Conservation (phyloP, 2,888 invertebrate species). For the Morpho deidamia region DNA sequence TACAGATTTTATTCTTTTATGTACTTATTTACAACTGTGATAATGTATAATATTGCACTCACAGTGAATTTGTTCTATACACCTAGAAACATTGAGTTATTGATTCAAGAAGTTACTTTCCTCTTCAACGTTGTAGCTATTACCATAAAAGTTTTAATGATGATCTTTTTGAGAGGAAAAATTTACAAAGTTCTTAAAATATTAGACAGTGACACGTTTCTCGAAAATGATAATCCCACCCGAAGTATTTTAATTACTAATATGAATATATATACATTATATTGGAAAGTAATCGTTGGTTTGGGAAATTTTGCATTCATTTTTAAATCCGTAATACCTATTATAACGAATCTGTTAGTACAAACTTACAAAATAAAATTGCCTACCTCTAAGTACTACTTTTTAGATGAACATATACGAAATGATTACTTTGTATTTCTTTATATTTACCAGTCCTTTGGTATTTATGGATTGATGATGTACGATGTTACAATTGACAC, state of each 20-base stretch:
- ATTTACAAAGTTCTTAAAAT: constrained; percentile 6
- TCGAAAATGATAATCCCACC: constrained; percentile 5
- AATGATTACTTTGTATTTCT: constrained; percentile 2
- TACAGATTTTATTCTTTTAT: constrained; percentile 45
- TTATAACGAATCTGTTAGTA: constrained; percentile 1
- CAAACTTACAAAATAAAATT: constrained; percentile 6
- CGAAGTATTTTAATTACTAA: background rate
- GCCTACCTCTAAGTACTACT: constrained; percentile 13
- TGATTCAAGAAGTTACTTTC: constrained; percentile 51
- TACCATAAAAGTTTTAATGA: constrained; percentile 21
- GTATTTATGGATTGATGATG: constrained; percentile 14
- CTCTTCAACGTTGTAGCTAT: constrained; percentile 48
- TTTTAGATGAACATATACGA: constrained; percentile 6
- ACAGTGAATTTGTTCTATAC: constrained; percentile 47
- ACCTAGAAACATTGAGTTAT: constrained; percentile 42
- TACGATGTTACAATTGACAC: constrained; percentile 3
- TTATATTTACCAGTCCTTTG: constrained; percentile 8
- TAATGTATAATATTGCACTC: constrained; percentile 41
- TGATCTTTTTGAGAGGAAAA: background rate
- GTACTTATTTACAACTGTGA: constrained; percentile 35
- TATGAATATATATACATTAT: constrained; percentile 6
- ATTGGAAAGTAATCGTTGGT: constrained; percentile 4
- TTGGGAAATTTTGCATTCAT: constrained; percentile 9
- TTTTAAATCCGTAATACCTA: constrained; percentile 3
- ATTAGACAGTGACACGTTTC: constrained; percentile 9